Conservation (phyloP, 2,888 invertebrate species). For the Abscondita cerata region DNA sequence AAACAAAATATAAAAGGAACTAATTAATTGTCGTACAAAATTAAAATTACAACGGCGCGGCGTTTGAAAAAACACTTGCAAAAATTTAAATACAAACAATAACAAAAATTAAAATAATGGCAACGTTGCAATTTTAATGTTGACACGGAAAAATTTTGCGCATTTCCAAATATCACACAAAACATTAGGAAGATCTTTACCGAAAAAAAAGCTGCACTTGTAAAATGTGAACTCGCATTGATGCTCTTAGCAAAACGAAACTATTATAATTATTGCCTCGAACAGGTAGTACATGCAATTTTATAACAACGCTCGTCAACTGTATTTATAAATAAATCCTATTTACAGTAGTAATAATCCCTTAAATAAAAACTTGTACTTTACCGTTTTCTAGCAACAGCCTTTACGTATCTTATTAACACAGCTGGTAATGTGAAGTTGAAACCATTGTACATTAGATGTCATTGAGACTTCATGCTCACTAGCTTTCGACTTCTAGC, state of each 20-base stretch:
- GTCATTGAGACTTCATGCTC: constrained; percentile 85
- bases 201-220: too few species aligned
- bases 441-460: constrained; percentile 62
- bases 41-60: too few species aligned
- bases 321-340: constrained; percentile 5
- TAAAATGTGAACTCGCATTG: too few species aligned
- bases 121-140: too few species aligned
- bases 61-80: too few species aligned
- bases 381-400: constrained; percentile 35
- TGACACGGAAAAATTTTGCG: too few species aligned
- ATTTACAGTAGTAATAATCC: neutral
- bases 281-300: neutral
- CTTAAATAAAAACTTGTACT: constrained; percentile 11
- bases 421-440: constrained; percentile 49
- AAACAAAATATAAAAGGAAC: too few species aligned
- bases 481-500: constrained; percentile 81
- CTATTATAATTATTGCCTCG: constrained; percentile 3
- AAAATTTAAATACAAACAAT: too few species aligned
- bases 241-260: neutral
- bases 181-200: too few species aligned
- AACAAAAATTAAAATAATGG: too few species aligned
- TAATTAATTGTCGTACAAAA: too few species aligned
- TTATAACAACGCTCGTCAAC: neutral
- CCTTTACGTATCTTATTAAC: constrained; percentile 43
- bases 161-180: too few species aligned